Base-by-base conservation (phyloP, 2,113 vertebrate species). In the Emydura subglobosa region DNA sequence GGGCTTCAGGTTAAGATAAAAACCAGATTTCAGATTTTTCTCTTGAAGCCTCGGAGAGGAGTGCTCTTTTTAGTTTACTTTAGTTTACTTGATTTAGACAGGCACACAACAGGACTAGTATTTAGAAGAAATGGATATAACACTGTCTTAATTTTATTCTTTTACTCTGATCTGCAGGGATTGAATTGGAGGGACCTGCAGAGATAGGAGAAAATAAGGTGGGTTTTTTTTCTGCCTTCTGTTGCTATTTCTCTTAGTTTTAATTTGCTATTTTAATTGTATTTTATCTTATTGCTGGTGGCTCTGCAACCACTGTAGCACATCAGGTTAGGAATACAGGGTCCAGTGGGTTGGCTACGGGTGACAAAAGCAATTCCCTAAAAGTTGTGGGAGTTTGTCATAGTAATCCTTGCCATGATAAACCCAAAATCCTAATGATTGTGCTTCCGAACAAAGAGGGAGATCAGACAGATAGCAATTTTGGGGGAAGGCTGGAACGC, bases 321-420 rank as follows among this genome's bases (percentile, higher is more conserved):
- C n/a, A 9, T 94, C 94, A 93, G 61, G 49, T 0, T 1, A 6
- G 25, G 78, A 89, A 13, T 9, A 11, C 76, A 39, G 49, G 91
- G 34, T 3, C 7, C 34, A 47, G 13, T 34, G 50, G 84, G 7
- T 0, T 0, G 82, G 10, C 2, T 76, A 12, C 4, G 49, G 19
- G 7, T 16, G 31, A 39, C 39, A 82, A 85, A 80, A 29, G 6
- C n/a, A 6, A 82, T 9, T 0, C 6, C 79, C 13, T 82, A 72
- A 53, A 88, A 22, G 2, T 44, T 16, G 50, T 59, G 31, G 51
- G 91, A 76, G n/a, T 22, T 83, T 85, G 59, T 12, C 50, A 7
- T 39, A 42, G n/a, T 59, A 61, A 61, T 14, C 27, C 16, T 74
- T 8, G 27, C 14, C 12, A 25, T 68, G 85, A 54, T 49, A 76